Percentiles rank a stretch among this genome's conserved stretches.
Conservation (phyloP, 2,888 invertebrate genomes). For the Drosophila sordidula region DNA sequence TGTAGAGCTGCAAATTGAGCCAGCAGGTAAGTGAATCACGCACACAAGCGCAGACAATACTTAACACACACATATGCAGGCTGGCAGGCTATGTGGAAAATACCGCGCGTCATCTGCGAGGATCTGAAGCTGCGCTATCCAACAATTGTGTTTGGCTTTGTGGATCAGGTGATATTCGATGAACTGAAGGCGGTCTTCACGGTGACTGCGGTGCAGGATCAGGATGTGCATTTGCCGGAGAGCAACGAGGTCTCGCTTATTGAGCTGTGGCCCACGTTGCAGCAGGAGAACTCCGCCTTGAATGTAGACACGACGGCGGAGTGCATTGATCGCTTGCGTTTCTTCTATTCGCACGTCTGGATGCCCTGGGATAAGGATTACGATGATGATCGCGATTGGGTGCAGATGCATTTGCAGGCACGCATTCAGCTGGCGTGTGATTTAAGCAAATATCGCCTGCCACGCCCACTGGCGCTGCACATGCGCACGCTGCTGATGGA, state of each 20-base stretch:
- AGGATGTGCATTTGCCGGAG: constrained; percentile 86
- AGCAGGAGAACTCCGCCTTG: constrained; percentile 86
- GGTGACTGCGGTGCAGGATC: constrained; percentile 87
- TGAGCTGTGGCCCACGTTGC: constrained; percentile 87
- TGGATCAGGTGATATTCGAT: constrained; percentile 86
- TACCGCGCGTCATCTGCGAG: constrained; percentile 87
- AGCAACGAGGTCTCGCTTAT: constrained; percentile 86
- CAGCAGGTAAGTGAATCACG: constrained; percentile 76
- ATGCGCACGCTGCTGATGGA: constrained; percentile 86
- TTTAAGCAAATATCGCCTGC: constrained; percentile 86
- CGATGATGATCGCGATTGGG: constrained; percentile 87
- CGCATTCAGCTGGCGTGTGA: constrained; percentile 87
- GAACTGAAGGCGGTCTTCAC: constrained; percentile 86
- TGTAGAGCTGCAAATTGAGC: constrained; percentile 87
- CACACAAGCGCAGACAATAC: constrained; percentile 21
- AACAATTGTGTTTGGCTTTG: constrained; percentile 87
- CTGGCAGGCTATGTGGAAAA: constrained; percentile 89
- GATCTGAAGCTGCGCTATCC: constrained; percentile 87
- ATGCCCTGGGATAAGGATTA: constrained; percentile 88
- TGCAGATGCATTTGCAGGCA: constrained; percentile 86
- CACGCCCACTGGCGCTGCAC: constrained; percentile 86
- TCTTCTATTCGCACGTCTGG: constrained; percentile 87
- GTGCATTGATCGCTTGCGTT: constrained; percentile 87
- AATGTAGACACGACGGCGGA: constrained; percentile 87
- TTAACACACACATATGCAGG: constrained; percentile 77